Conservation (phyloP, 2,888 invertebrate genomes). For the Ennomos erosarius region DNA sequence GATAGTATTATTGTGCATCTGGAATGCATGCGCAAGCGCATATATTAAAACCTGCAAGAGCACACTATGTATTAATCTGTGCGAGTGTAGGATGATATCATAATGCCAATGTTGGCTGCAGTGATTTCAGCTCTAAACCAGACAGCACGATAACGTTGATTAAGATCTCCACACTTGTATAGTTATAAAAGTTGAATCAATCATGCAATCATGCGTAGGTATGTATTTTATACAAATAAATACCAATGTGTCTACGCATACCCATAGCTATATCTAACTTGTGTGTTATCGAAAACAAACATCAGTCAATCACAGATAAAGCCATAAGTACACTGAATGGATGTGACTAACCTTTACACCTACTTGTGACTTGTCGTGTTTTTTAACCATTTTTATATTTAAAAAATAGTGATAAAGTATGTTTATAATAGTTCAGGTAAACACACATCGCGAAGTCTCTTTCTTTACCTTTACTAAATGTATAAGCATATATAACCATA, state of each 20-base stretch:
- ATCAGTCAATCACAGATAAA: slow-evolving; percentile 35
- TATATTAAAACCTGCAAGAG: slow-evolving; percentile 1
- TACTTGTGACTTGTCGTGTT: too few species aligned
- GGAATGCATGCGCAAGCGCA: too few species aligned
- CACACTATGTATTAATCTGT: not conserved
- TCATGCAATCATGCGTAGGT: not conserved
- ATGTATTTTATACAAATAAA: slow-evolving; percentile 1
- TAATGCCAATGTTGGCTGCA: not conserved
- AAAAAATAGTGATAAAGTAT: too few species aligned
- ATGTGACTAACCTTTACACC: slow-evolving; percentile 26
- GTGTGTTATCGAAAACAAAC: slow-evolving; percentile 39
- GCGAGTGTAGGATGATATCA: not conserved
- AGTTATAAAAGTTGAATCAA: not conserved
- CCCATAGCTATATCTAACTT: slow-evolving; percentile 24
- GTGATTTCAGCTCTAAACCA: slow-evolving; percentile 1
- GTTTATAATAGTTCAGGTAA: too few species aligned
- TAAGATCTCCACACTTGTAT: not conserved
- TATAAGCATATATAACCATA: not conserved
- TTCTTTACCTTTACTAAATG: not conserved
- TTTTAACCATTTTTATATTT: too few species aligned
- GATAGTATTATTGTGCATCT: not conserved
- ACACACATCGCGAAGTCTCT: not conserved
- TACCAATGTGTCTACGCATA: not conserved
- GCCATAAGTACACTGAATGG: slow-evolving; percentile 18
- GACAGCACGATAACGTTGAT: not conserved